These are phyloP conservation scores for Scortum barcoo DNA, from an alignment of 2,113 vertebrate species.

Conservation along the genomic window DNA sequence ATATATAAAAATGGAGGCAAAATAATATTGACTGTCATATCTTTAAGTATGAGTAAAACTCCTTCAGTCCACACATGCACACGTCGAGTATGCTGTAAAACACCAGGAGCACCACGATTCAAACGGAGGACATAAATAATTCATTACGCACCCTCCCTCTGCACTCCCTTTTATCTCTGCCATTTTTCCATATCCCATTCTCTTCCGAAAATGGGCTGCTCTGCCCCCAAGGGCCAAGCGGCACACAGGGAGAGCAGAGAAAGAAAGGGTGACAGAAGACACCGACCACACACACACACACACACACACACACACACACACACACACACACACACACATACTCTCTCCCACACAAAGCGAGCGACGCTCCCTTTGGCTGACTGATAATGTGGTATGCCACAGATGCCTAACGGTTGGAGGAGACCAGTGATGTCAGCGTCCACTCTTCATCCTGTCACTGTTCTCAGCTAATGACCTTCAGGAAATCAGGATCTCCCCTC, in stretches of 20 bases:
- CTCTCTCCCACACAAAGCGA: conserved; percentile 24
- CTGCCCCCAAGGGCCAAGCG: conserved; percentile 16
- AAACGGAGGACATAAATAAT: conserved; percentile 63
- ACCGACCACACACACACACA: conserved; percentile 16
- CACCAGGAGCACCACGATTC: conserved; percentile 17
- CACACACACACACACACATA: conserved; percentile 8
- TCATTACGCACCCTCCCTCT: conserved; percentile 40
- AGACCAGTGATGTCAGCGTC: conserved; percentile 53
- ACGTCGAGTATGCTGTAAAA: not conserved
- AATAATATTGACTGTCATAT: not conserved
- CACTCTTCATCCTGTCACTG: conserved; percentile 40
- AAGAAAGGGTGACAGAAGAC: conserved; percentile 47
- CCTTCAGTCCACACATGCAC: not conserved
- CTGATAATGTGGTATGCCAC: conserved; percentile 72
- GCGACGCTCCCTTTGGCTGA: conserved; percentile 47
- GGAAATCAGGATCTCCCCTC: not conserved
- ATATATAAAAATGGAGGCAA: not conserved
- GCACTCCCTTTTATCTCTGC: conserved; percentile 55
- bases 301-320: conserved; percentile 21
- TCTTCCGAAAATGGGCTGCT: conserved; percentile 55
- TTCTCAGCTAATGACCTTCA: conserved; percentile 40
- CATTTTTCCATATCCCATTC: conserved; percentile 42
- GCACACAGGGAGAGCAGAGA: conserved; percentile 21
- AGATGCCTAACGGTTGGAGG: conserved; percentile 43
- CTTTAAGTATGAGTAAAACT: not conserved